Conservation (phyloP, 2,888 invertebrate species). For the Geotrupes spiniger region DNA sequence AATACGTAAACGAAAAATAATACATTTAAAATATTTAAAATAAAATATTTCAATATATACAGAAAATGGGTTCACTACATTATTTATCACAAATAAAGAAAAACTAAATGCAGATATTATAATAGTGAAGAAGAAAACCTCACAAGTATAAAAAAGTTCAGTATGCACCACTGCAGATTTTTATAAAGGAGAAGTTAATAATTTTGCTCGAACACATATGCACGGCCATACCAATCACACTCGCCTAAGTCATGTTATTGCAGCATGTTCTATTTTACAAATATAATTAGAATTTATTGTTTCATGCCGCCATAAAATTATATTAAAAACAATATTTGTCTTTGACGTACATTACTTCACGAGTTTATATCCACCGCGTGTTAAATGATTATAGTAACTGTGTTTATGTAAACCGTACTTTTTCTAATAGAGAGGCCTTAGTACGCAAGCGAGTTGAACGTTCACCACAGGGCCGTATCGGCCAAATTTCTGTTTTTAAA, state of each 20-base stretch:
- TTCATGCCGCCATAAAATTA: constrained; percentile 40
- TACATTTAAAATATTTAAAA: too few relatives aligned
- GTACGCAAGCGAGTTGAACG: constrained; percentile 1
- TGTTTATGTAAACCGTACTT: constrained; percentile 34
- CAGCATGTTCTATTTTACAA: constrained; percentile 32
- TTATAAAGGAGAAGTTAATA: too few relatives aligned
- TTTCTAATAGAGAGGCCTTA: constrained; percentile 8
- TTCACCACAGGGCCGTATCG: too few relatives aligned
- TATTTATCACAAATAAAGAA: too few relatives aligned
- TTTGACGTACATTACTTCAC: constrained; percentile 39
- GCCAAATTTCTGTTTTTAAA: too few relatives aligned
- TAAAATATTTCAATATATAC: too few relatives aligned
- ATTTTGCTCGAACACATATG: not conserved
- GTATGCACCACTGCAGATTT: too few relatives aligned
- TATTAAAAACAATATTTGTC: constrained; percentile 46
- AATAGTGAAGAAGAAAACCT: too few relatives aligned
- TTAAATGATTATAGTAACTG: constrained; percentile 43
- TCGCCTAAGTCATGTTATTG: constrained; percentile 17
- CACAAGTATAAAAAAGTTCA: too few relatives aligned
- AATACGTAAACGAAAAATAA: too few relatives aligned
- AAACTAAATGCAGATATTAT: too few relatives aligned
- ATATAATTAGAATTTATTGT: constrained; percentile 44
- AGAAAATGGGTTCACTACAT: too few relatives aligned
- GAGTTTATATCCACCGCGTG: constrained; percentile 38
- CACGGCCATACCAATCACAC: constrained; percentile 1